Evolutionary conservation across 2,888 invertebrate genomes (phyloP), one percentile per base, ranked within the genome.

Genomic region (Graphium colonna): DNA sequence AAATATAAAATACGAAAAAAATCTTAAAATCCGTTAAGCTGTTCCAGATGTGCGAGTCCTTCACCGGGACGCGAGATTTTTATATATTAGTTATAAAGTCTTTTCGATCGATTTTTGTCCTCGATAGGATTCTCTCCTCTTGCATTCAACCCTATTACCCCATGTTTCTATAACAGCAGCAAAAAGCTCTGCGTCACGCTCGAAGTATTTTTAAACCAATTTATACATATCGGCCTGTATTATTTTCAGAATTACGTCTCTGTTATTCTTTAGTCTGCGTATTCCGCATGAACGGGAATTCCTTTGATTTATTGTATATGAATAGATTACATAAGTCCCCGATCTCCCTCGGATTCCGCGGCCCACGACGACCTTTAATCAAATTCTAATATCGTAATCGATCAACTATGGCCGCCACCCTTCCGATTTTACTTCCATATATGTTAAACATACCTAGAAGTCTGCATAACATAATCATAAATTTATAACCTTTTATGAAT

Each of bases 361-460:
- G 70, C 62, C 65, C 72, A 77, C 65, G 36, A 13, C 21, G 79
- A 75, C 69, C 63, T 65, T 67, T 61, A 65, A 71, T 68, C 69
- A 67, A 71, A 73, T 76, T 71, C 72, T 67, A 76, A 80, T 84
- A 80, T 77, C 73, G 71, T 69, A 79, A 79, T 77, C 73, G 78
- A 85, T 83, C 73, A 71, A 74, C 65, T 69, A 70, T 62, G 70
- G 65, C 52, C 59, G 60, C 69, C 72, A 73, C 63, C 61, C 62
- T 60, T 59, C 57, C 48, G 41, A 21, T 45, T 51, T 55, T 49
- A 57, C 41, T 21, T 43, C 36, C n/a, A 48, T 28, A 38, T 38
- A 38, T 52, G 28, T 46, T 21, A 2, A 21, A 21, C 21, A 5
- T 21, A 21, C 21, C 21, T 2, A 21, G 21, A 2, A 21, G 21